Conservation (phyloP, 2,888 invertebrate species). For the Phortica okadai region DNA sequence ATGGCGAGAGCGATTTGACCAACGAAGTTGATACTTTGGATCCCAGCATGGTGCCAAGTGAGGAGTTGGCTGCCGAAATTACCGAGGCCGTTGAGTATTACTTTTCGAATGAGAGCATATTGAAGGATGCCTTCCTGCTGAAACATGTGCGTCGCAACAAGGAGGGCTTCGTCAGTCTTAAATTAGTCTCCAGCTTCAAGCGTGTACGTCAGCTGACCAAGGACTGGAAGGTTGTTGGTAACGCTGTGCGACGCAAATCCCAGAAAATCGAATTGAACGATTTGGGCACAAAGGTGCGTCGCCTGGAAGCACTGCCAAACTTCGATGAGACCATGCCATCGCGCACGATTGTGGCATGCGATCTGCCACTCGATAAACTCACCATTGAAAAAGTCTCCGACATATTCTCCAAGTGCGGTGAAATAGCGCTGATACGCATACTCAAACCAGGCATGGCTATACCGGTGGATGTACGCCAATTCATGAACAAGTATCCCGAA, state of each 20-base stretch:
- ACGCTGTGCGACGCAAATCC: constrained; percentile 86
- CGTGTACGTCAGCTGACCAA: constrained; percentile 95
- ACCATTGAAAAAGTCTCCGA: constrained; percentile 95
- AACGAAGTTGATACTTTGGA: constrained; percentile 73
- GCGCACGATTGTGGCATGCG: constrained; percentile 91
- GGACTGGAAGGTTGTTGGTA: constrained; percentile 95
- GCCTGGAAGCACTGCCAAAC: constrained; percentile 89
- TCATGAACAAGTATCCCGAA: constrained; percentile 93
- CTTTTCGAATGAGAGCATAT: constrained; percentile 95
- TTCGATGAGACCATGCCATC: constrained; percentile 96
- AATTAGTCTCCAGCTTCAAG: constrained; percentile 96
- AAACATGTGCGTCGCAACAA: constrained; percentile 97
- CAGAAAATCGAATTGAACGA: constrained; percentile 92
- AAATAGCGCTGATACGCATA: constrained; percentile 91
- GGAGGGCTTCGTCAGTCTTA: constrained; percentile 96
- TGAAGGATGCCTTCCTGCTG: constrained; percentile 95
- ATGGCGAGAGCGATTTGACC: constrained; percentile 34
- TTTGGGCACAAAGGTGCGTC: constrained; percentile 91
- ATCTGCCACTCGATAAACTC: constrained; percentile 89
- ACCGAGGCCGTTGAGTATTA: constrained; percentile 95
- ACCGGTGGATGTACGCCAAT: constrained; percentile 93
- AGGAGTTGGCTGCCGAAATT: constrained; percentile 87
- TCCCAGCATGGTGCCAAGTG: constrained; percentile 80
- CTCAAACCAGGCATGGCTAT: constrained; percentile 92
- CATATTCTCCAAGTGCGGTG: constrained; percentile 91